Percentiles rank a stretch among this genome's conserved stretches.
These are phyloP conservation scores for Anthophora plumipes DNA, from an alignment of 2,888 invertebrate species.

Conservation along the genomic window DNA sequence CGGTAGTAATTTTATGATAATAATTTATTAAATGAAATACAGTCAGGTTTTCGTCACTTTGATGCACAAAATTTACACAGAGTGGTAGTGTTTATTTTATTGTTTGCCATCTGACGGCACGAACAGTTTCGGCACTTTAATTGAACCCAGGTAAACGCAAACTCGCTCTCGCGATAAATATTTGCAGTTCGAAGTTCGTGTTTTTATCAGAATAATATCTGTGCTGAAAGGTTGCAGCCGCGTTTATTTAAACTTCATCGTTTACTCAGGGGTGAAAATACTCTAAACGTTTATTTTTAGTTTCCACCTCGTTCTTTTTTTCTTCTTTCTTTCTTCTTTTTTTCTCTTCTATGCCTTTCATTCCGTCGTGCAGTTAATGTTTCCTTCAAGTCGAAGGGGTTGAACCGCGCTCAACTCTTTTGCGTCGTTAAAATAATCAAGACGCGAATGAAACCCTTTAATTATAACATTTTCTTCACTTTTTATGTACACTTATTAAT, in stretches of 20 bases:
- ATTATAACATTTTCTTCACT: background rate
- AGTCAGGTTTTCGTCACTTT: background rate
- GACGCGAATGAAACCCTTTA: background rate
- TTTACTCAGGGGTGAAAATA: constrained; percentile 3
- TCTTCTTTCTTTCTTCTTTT: background rate
- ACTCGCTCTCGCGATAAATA: background rate
- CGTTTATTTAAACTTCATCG: constrained; percentile 4
- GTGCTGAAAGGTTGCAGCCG: background rate
- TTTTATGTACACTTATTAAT: background rate
- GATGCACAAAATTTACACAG: background rate
- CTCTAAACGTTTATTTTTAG: constrained; percentile 1
- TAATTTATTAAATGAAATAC: background rate
- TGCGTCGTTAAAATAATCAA: background rate
- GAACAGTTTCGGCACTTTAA: background rate
- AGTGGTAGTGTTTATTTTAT: background rate
- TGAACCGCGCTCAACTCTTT: background rate
- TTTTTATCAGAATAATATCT: constrained; percentile 5
- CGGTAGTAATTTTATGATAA: background rate
- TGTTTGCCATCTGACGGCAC: too few relatives aligned
- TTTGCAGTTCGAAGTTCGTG: background rate
- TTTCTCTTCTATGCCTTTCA: too few relatives aligned
- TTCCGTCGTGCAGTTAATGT: too few relatives aligned
- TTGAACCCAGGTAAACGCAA: background rate
- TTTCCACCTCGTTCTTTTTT: too few relatives aligned
- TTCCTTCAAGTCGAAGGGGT: background rate